Evolutionary conservation across 2,113 vertebrate genomes (phyloP).

Genomic region (Lepidothrix coronata): DNA sequence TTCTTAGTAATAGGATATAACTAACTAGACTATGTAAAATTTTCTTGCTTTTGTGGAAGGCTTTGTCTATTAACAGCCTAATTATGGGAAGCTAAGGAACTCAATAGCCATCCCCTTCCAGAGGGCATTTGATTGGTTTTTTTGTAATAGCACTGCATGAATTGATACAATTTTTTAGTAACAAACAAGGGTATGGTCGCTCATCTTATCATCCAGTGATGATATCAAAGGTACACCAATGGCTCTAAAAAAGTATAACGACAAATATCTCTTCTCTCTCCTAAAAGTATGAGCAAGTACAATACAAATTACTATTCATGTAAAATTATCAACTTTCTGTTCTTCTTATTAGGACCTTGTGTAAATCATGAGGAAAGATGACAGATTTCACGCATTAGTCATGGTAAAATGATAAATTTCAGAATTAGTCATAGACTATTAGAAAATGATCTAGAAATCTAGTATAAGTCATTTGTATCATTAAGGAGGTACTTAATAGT

Average conservation of each 20-base stretch:
- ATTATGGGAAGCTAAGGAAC: not conserved
- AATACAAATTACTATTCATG: not conserved
- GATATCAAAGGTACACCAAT: not conserved
- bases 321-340: not conserved
- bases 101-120: not conserved
- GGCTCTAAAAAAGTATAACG: not conserved
- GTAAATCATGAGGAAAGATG: slow-evolving; percentile 23
- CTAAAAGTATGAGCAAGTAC: not conserved
- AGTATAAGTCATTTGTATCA: not conserved
- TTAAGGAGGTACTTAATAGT: not conserved
- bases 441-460: slow-evolving; percentile 25
- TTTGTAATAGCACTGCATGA: not conserved
- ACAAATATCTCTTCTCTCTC: not conserved
- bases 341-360: not conserved
- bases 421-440: slow-evolving; percentile 42
- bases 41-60: not conserved
- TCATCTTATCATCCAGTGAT: not conserved
- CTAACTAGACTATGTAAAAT: not conserved
- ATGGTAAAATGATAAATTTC: slow-evolving; percentile 39
- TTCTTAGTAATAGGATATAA: not conserved
- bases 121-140: not conserved
- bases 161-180: not conserved
- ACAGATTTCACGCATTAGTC: slow-evolving; percentile 53
- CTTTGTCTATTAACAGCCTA: not conserved
- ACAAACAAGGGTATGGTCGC: not conserved